Conservation (phyloP, 2,113 vertebrate genomes). For the Butorides virescens region DNA sequence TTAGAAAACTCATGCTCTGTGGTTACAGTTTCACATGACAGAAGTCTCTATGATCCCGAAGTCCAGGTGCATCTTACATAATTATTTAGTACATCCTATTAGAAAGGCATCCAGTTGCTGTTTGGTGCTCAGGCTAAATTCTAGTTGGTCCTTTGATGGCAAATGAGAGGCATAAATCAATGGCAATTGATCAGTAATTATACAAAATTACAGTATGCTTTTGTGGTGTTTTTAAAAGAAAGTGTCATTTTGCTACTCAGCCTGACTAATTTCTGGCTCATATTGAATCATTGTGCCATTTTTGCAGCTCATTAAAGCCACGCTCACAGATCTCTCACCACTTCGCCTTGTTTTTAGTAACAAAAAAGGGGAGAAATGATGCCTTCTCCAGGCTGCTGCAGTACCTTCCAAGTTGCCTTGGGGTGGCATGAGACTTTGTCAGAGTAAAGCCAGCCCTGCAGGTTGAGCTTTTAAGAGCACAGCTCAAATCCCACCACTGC, state of each 20-base stretch:
- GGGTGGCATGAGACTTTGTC: not conserved
- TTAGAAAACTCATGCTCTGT: not conserved
- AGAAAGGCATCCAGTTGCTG: not conserved
- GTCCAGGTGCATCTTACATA: not conserved
- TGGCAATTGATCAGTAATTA: constrained; percentile 41
- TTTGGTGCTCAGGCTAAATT: not conserved
- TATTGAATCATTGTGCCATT: constrained; percentile 20
- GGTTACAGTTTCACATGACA: not conserved
- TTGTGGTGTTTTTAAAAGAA: constrained; percentile 35
- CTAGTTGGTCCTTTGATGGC: not conserved
- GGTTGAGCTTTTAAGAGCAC: not conserved
- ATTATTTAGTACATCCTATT: not conserved
- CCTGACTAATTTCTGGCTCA: constrained; percentile 55
- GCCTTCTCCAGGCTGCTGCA: not conserved
- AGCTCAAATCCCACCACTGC: not conserved
- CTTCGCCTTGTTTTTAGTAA: not conserved
- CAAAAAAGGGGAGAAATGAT: not conserved
- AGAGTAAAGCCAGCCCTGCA: not conserved
- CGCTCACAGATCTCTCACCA: not conserved
- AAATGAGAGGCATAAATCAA: constrained; percentile 13
- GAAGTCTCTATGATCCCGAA: not conserved
- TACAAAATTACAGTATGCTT: constrained; percentile 48
- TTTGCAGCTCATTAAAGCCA: constrained; percentile 24
- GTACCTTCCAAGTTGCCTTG: not conserved
- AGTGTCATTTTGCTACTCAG: constrained; percentile 47